Conservation (phyloP, 2,888 invertebrate species). For the Drosophila robusta region DNA sequence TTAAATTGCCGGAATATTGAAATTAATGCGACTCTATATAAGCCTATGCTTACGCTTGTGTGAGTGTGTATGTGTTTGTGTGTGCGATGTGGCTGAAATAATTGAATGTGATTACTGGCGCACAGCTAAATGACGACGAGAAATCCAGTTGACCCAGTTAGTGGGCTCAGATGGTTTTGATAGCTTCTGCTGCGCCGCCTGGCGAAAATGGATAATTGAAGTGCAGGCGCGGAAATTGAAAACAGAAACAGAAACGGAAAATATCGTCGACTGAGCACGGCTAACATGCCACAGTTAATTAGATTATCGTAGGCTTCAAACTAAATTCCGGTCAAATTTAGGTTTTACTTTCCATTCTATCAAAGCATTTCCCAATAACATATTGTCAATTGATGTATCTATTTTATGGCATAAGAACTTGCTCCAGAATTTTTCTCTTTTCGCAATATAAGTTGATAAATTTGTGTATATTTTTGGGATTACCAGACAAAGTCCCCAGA, state of each 20-base stretch:
- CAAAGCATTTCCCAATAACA: neutral
- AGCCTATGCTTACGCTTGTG: neutral
- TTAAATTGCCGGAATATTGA: conserved; percentile 71
- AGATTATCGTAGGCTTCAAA: conserved; percentile 42
- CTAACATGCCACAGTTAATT: conserved; percentile 43
- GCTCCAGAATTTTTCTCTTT: too few species aligned
- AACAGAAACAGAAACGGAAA: conserved; percentile 51
- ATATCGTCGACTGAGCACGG: conserved; percentile 44
- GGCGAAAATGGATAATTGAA: conserved; percentile 63
- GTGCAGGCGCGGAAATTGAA: conserved; percentile 75
- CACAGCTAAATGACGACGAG: conserved; percentile 54
- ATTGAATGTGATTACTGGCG: conserved; percentile 72
- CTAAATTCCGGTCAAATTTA: neutral
- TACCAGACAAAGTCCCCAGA: conserved; percentile 3
- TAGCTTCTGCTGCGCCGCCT: conserved; percentile 26
- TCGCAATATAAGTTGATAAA: conserved; percentile 6
- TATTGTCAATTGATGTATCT: conserved; percentile 4
- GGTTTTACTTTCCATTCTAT: neutral
- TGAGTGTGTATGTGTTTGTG: conserved; percentile 14
- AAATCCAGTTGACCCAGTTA: conserved; percentile 73
- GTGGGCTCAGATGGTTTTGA: conserved; percentile 46
- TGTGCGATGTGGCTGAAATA: conserved; percentile 57
- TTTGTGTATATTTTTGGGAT: conserved; percentile 7
- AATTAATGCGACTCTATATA: conserved; percentile 53
- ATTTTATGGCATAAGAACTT: neutral